A percentile compares a stretch with the other conserved stretches of the same genome.
Conservation (phyloP, 2,888 invertebrate species). For the Perizoma flavofasciatum region DNA sequence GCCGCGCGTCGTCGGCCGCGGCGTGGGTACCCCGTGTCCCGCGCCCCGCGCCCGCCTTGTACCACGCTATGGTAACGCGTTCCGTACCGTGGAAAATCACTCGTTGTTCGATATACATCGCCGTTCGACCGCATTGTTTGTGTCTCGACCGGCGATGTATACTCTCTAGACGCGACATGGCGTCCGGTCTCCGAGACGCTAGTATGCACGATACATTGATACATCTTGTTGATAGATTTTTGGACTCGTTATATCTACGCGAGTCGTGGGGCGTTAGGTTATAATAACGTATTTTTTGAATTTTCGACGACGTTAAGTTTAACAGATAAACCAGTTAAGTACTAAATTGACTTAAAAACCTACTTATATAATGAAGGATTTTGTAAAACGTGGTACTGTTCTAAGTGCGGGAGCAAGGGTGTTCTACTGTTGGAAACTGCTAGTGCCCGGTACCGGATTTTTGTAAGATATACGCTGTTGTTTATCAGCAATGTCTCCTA, state of each 20-base stretch:
- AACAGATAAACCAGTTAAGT: constrained; percentile 26
- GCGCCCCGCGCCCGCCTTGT: constrained; percentile 55
- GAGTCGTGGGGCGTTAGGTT: constrained; percentile 59
- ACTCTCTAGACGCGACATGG: constrained; percentile 37
- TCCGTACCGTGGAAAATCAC: constrained; percentile 66
- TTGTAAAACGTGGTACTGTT: constrained; percentile 28
- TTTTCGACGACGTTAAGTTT: constrained; percentile 26
- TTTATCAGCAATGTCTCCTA: constrained; percentile 17
- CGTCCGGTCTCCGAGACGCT: constrained; percentile 50
- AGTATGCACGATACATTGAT: constrained; percentile 57
- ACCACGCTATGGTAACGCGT: constrained; percentile 71
- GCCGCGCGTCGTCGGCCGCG: constrained; percentile 50
- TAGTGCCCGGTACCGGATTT: constrained; percentile 29
- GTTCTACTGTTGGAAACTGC: constrained; percentile 28
- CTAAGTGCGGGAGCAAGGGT: constrained; percentile 23
- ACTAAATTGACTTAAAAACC: constrained; percentile 20
- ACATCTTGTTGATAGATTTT: constrained; percentile 64
- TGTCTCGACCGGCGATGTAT: constrained; percentile 53
- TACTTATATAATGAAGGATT: constrained; percentile 12
- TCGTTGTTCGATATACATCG: constrained; percentile 64
- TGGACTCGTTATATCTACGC: constrained; percentile 53
- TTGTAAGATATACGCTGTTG: constrained; percentile 22
- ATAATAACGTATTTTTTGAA: constrained; percentile 18
- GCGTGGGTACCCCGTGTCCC: constrained; percentile 50
- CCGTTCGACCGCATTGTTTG: constrained; percentile 43